A percentile compares a stretch with the other conserved stretches of the same genome.
phyloP scores from a whole-genome alignment of 2,888 invertebrate genomes.

The Phania funesta region DNA sequence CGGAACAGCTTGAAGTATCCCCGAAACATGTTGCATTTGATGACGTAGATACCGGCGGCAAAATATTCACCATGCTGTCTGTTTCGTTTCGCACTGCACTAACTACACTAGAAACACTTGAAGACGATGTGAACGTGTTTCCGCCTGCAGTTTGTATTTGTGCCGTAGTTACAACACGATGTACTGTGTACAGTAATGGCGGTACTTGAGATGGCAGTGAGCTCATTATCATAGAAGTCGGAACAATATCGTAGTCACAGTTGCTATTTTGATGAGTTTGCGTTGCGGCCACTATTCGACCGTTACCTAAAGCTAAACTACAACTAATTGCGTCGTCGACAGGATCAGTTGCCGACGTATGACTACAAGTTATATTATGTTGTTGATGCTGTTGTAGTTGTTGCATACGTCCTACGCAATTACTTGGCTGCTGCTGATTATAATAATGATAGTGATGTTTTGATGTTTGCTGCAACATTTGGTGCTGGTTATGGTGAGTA shows the following conservation, averaged over 20 bases:
- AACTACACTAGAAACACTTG: constrained; percentile 80
- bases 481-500: constrained; percentile 70
- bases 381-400: constrained; percentile 66
- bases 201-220: constrained; percentile 72
- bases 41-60: constrained; percentile 71
- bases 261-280: constrained; percentile 74
- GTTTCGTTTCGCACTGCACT: constrained; percentile 77
- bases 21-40: constrained; percentile 70
- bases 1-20: constrained; percentile 59
- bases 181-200: constrained; percentile 80
- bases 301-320: constrained; percentile 71
- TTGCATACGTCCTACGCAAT: constrained; percentile 59
- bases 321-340: constrained; percentile 74
- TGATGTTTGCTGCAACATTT: constrained; percentile 28
- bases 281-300: constrained; percentile 75
- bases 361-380: constrained; percentile 68
- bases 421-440: constrained; percentile 55
- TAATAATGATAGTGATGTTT: constrained; percentile 64
- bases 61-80: constrained; percentile 72
- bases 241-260: constrained; percentile 70
- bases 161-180: constrained; percentile 80
- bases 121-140: constrained; percentile 78
- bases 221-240: constrained; percentile 70
- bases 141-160: constrained; percentile 79
- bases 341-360: constrained; percentile 70